Conservation (phyloP, 2,113 vertebrate genomes). For the Redunca redunca region DNA sequence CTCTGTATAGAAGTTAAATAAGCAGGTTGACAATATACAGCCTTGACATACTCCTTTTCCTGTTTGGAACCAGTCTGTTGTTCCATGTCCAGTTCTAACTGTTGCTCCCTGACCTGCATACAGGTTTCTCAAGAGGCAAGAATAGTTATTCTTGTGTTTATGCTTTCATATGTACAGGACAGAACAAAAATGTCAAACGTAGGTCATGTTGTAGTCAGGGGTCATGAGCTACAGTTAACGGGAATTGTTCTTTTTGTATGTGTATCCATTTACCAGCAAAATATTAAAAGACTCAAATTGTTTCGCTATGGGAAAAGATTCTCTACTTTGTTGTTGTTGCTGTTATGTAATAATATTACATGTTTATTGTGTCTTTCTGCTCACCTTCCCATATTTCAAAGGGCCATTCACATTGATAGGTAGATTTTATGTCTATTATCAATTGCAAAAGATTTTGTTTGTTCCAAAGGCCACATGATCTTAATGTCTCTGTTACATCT, state of each 20-base stretch:
- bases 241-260: neutral
- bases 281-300: neutral
- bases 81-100: too few species aligned
- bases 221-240: neutral
- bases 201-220: neutral
- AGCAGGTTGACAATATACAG: too few species aligned
- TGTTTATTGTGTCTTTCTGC: neutral
- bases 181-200: neutral
- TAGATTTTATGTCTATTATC: neutral
- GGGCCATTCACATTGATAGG: neutral
- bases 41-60: rapidly evolving
- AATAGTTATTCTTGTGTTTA: neutral
- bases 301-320: neutral
- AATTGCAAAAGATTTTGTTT: neutral
- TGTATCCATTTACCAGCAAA: neutral
- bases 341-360: neutral
- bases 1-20: too few species aligned
- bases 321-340: neutral
- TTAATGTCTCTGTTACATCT: neutral
- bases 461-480: neutral
- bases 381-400: neutral
- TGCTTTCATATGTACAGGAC: neutral
- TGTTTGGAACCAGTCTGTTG: too few species aligned
- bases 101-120: too few species aligned
- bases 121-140: neutral